Evolutionary conservation across 2,113 vertebrate genomes (phyloP), one percentile per base, ranked within the genome.

Genomic region (Hippocampus barbouri): DNA sequence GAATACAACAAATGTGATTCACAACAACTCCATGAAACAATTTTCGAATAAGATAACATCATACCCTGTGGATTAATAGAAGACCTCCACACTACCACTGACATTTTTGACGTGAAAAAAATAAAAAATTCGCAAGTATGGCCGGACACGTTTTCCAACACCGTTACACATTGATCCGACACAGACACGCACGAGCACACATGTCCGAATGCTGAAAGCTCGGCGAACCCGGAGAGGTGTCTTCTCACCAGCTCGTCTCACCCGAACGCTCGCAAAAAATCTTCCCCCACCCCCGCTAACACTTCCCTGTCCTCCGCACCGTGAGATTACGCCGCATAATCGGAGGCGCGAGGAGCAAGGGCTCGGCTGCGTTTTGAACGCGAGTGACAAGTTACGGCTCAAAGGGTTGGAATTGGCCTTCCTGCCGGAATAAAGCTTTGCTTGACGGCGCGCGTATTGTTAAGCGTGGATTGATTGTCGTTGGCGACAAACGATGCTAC

Each of bases 341-440:
- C 67, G 60, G 60, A 38, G 60, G 60, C 59, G 59, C 8, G 38
- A 18, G 18, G 53, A 12, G 25, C 41, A 69, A 57, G n/a, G 12
- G 9, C n/a, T 12, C 54, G 69, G 76, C 75, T 45, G 69, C 82
- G 76, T 86, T 79, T 86, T 83, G 79, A 86, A 74, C 76, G 79
- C 79, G 71, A 41, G 76, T 83, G 86, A 78, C 78, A 85, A 84
- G 83, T 79, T 18, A 21, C 73, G 75, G 79, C 75, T 62, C 34
- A 73, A 70, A 82, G 85, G 83, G 84, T 87, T 77, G 80, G 53
- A 86, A 83, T 86, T 71, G 77, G 83, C 75, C 85, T 72, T 69
- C 69, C 64, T 27, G 82, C 34, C 9, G 77, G 83, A 81, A 85
- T 81, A 88, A 82, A 83, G 80, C 73, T 72, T 54, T 54, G 2